Base-by-base conservation (phyloP, 2,113 vertebrate species). In the Poeciliopsis occidentalis region DNA sequence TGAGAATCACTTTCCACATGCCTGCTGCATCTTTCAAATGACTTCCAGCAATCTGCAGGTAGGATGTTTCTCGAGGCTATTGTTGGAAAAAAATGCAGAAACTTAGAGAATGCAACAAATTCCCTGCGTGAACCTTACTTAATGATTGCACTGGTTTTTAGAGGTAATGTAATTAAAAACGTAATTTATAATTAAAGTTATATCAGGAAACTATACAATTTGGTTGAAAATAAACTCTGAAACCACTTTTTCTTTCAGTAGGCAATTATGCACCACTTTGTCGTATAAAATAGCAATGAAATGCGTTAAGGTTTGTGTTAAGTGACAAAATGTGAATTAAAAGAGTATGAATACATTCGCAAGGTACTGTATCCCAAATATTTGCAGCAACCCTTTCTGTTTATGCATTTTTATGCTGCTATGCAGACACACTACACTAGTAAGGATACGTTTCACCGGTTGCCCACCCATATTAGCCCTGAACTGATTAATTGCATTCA, bases 401-500 rank as follows among this genome's bases (percentile, higher is more conserved):
- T 74, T 34, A 41, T 15, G 12, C 39, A 41, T 41, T 13, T 30
- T 62, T 51, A 12, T 30, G 73, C 10, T 76, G n/a, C 31, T 76
- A 34, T 76, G 37, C 65, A 22, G 57, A 39, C 62, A 73, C 60
- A 78, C 61, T 44, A 34, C 62, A 73, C n/a, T 11, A 60, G 67
- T 69, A 32, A 12, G 39, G 8, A 2, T 67, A 26, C 24, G 60
- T 34, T 74, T 75, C 19, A 75, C 60, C 76, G 69, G 63, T 63
- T 77, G 15, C 32, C 60, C 57, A 67, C 51, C 65, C 41, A 66
- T 29, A 76, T 79, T 72, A 70, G 31, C 67, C 76, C 64, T 44
- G 67, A 54, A 76, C 75, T 75, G 72, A 90, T 88, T 85, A 73
- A 88, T 47, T 84, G n/a, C 80, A 15, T 60, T 75, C 85, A 78